These are phyloP conservation scores for Tenthredo mesomela DNA, from an alignment of 2,888 invertebrate species.

Conservation along the genomic window DNA sequence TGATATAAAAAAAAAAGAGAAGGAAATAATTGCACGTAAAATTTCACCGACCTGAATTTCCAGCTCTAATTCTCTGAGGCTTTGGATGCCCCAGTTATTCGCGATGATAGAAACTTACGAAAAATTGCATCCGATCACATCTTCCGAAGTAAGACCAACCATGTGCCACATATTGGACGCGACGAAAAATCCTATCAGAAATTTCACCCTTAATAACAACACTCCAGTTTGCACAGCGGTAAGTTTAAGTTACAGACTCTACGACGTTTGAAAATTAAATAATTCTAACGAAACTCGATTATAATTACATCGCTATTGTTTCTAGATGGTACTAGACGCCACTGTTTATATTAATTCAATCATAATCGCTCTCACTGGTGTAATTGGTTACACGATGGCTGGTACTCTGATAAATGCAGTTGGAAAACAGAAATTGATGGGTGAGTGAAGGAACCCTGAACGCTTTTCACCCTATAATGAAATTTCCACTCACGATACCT, in stretches of 20 bases:
- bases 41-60: conserved; percentile 56
- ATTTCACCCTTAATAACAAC: conserved; percentile 47
- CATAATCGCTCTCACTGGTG: conserved; percentile 83
- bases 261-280: not conserved
- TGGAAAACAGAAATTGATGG: conserved; percentile 80
- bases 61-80: conserved; percentile 89
- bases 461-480: not conserved
- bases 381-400: conserved; percentile 83
- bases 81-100: conserved; percentile 94
- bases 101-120: conserved; percentile 82
- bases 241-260: not conserved
- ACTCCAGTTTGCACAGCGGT: conserved; percentile 56
- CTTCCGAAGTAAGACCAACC: conserved; percentile 54
- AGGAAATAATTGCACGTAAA: not conserved
- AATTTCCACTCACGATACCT: not conserved
- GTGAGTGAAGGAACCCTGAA: conserved; percentile 71
- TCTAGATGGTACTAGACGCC: conserved; percentile 78
- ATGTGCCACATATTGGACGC: conserved; percentile 51
- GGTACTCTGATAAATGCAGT: conserved; percentile 79
- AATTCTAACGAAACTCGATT: not conserved
- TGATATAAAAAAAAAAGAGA: no score
- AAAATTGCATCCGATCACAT: conserved; percentile 64
- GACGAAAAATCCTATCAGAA: conserved; percentile 57
- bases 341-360: conserved; percentile 86
- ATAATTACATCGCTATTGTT: not conserved